These are phyloP conservation scores for Trichechus manatus DNA, from an alignment of 2,113 vertebrate genomes.

Conservation along the genomic window DNA sequence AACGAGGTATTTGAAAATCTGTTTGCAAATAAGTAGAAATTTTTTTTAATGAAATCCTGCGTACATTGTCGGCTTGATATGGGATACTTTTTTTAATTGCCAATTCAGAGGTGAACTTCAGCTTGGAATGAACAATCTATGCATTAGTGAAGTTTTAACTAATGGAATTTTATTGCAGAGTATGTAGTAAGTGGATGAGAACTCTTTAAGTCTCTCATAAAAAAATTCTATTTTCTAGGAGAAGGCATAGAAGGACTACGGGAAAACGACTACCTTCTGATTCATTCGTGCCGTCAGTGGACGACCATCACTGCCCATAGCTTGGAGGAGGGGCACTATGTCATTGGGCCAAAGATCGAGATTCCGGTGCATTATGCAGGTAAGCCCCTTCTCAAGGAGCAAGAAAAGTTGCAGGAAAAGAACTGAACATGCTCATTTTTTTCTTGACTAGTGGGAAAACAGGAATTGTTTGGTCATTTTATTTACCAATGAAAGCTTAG, in stretches of 20 bases:
- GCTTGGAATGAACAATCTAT: neutral
- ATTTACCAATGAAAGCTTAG: neutral
- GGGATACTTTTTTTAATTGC: neutral
- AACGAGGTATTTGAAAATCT: neutral
- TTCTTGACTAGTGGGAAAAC: neutral
- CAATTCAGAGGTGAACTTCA: neutral
- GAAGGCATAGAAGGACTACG: slow-evolving; percentile 96
- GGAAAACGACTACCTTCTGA: slow-evolving; percentile 97
- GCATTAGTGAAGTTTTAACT: neutral
- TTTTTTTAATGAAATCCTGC: neutral
- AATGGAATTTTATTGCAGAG: neutral
- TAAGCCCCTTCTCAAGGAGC: slow-evolving; percentile 83
- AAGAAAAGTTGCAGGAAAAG: slow-evolving; percentile 28
- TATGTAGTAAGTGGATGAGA: neutral
- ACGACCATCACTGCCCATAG: slow-evolving; percentile 99
- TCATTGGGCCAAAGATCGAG: slow-evolving; percentile 99
- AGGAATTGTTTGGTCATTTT: neutral
- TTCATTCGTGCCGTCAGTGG: slow-evolving; percentile 99
- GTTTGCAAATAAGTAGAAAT: slow-evolving; percentile 21
- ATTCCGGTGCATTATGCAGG: slow-evolving; percentile 99
- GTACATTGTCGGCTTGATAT: neutral
- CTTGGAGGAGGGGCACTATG: slow-evolving; percentile 98
- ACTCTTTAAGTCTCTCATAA: neutral
- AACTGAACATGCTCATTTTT: neutral
- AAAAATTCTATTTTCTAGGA: slow-evolving; percentile 88